Evolutionary conservation across 2,113 vertebrate genomes (phyloP).

Genomic region (Ophthalmolycus amberensis): DNA sequence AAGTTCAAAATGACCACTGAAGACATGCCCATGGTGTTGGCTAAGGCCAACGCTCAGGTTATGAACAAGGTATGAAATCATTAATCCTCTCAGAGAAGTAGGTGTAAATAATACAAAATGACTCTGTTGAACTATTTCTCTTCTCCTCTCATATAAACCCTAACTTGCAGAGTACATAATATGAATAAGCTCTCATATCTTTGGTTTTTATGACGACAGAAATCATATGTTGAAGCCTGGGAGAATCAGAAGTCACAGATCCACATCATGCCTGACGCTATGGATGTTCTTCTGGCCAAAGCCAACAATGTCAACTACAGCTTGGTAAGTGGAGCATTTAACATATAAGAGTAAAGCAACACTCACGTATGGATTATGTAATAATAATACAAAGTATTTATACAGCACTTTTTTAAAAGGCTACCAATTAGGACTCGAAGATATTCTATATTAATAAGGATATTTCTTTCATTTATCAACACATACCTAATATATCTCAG

Average conservation of each 20-base stretch:
- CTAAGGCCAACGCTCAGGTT: slow-evolving; percentile 85
- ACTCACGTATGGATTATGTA: too few species aligned
- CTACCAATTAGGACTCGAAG: too few species aligned
- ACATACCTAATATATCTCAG: too few species aligned
- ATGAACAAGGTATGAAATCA: slow-evolving; percentile 84
- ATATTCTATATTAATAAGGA: too few species aligned
- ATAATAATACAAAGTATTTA: too few species aligned
- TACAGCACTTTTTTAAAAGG: too few species aligned
- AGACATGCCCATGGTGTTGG: slow-evolving; percentile 84
- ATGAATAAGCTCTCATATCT: not conserved
- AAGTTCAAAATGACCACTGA: slow-evolving; percentile 84
- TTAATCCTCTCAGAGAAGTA: not conserved
- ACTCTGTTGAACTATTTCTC: not conserved
- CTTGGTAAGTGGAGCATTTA: slow-evolving; percentile 33
- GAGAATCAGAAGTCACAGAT: slow-evolving; percentile 88
- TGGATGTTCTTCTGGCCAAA: slow-evolving; percentile 88
- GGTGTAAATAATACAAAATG: not conserved
- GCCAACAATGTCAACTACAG: slow-evolving; percentile 91
- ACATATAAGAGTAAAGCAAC: too few species aligned
- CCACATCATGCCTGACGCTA: slow-evolving; percentile 91
- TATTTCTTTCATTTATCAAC: too few species aligned
- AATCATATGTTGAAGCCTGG: slow-evolving; percentile 86
- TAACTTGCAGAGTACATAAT: not conserved
- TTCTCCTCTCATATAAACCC: not conserved
- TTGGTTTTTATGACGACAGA: slow-evolving; percentile 57